phyloP scores from a whole-genome alignment of 1,140 invertebrate species.

The Dendrolimus punctatus region DNA sequence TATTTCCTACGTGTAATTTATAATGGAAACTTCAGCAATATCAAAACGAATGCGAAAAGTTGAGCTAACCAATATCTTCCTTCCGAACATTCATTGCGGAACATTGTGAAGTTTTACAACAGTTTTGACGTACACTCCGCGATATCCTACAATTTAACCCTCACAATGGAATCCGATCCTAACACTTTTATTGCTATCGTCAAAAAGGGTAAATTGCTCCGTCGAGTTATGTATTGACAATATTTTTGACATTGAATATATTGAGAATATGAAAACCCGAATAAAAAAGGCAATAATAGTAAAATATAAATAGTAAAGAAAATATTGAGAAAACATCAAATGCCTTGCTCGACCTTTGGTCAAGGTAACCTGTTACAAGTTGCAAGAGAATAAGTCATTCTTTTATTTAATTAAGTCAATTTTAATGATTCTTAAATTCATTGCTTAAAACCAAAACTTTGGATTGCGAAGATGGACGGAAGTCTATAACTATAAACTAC shows the following conservation, averaged over 20 bases:
- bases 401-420: too few relatives aligned
- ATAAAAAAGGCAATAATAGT: too few relatives aligned
- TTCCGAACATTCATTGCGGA: slow-evolving; percentile 9
- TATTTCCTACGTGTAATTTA: slow-evolving; percentile 4
- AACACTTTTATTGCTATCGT: slow-evolving; percentile 1
- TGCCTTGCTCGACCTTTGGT: too few relatives aligned
- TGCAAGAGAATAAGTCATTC: too few relatives aligned
- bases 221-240: not conserved
- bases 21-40: slow-evolving; percentile 14
- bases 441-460: too few relatives aligned
- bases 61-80: slow-evolving; percentile 8
- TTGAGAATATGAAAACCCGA: not conserved
- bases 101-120: slow-evolving; percentile 6
- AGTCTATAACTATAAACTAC: too few relatives aligned
- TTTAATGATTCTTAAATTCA: too few relatives aligned
- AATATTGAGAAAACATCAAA: too few relatives aligned
- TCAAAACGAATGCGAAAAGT: slow-evolving; percentile 15
- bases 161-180: slow-evolving; percentile 3
- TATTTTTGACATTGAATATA: not conserved
- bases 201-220: not conserved
- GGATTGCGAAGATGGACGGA: too few relatives aligned
- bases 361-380: too few relatives aligned
- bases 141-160: slow-evolving; percentile 3
- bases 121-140: slow-evolving; percentile 3
- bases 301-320: too few relatives aligned